phyloP scores from a whole-genome alignment of 2,113 vertebrate genomes.

The Nyctereutes procyonoides region DNA sequence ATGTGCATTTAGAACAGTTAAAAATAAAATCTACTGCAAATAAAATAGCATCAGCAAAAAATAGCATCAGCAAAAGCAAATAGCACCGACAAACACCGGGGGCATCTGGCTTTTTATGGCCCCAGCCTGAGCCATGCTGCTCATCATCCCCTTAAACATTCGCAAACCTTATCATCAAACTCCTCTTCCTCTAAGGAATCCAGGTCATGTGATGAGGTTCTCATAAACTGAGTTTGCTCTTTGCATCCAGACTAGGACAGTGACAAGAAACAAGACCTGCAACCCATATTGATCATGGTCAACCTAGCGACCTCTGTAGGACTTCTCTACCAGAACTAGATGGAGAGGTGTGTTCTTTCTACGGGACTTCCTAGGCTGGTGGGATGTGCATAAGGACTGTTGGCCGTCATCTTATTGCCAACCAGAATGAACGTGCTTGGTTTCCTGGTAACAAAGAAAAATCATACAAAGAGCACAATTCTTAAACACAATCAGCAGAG shows the following conservation, averaged over 20 bases:
- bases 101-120: background rate
- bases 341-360: background rate
- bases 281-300: background rate
- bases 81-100: background rate
- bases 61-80: background rate
- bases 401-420: background rate
- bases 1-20: background rate
- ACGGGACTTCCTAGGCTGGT: background rate
- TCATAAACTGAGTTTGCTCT: background rate
- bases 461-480: background rate
- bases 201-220: background rate
- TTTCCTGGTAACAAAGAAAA: background rate
- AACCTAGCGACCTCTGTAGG: background rate
- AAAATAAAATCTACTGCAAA: constrained; percentile 26
- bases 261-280: background rate
- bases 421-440: background rate
- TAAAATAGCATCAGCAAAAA: constrained; percentile 2
- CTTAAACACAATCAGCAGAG: background rate
- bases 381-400: background rate
- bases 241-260: background rate
- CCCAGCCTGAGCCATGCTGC: background rate
- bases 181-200: background rate
- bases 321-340: background rate
- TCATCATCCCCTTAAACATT: background rate
- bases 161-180: background rate